Percentiles rank a stretch among this genome's conserved stretches.
Evolutionary conservation across 2,797 vertebrate species (phyloP).

Genomic region (Anabacerthia variegaticeps): DNA sequence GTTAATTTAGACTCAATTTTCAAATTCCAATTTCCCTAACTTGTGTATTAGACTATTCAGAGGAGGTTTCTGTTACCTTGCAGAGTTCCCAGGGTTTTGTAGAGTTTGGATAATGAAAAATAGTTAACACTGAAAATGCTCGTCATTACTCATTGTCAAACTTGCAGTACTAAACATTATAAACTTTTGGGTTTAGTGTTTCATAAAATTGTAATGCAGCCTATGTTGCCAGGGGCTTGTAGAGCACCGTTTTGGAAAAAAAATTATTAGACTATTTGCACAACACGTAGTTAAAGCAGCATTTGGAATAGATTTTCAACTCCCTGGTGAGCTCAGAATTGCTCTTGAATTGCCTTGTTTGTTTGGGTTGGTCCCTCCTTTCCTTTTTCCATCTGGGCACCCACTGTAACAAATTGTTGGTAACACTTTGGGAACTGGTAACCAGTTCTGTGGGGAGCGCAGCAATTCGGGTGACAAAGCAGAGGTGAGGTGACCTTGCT

Average conservation of each 20-base stretch:
- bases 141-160: background rate
- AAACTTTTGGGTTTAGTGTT: background rate
- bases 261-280: background rate
- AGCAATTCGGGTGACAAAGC: background rate
- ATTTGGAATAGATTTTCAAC: constrained; percentile 34
- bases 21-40: background rate
- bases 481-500: background rate
- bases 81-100: background rate
- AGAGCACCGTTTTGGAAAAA: background rate
- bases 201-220: background rate
- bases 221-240: background rate
- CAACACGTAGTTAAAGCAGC: background rate
- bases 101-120: background rate
- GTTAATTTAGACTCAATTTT: background rate
- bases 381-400: constrained; percentile 6
- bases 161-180: background rate
- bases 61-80: background rate
- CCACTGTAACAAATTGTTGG: background rate
- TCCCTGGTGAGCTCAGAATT: constrained; percentile 5
- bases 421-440: background rate
- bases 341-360: background rate
- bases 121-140: background rate
- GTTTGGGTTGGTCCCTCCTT: background rate
- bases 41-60: background rate
- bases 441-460: background rate